Evolutionary conservation across 2,888 invertebrate genomes (phyloP).

Genomic region (Platynereis dumerilii): DNA sequence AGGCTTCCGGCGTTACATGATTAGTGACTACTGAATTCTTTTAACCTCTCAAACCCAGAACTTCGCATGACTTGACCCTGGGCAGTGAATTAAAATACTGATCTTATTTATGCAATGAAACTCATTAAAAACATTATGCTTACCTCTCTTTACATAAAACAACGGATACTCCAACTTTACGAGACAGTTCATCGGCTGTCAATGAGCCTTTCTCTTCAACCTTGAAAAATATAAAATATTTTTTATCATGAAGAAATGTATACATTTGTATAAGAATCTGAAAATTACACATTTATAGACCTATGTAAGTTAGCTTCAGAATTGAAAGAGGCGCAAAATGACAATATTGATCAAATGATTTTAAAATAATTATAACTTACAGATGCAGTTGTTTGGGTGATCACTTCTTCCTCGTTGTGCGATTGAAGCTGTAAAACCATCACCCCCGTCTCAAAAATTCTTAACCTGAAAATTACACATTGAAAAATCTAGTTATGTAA

Average conservation of each 20-base stretch:
- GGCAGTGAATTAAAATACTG: no score
- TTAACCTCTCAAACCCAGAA: no score
- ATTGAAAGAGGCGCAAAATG: no score
- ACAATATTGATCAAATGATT: no score
- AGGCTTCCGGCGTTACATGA: no score
- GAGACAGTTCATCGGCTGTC: conserved; percentile 87
- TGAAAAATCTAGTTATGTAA: background rate
- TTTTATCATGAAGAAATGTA: background rate
- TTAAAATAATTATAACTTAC: conserved; percentile 44
- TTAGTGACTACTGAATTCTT: no score
- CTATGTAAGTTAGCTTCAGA: background rate
- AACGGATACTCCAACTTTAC: conserved; percentile 82
- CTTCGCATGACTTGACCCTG: no score
- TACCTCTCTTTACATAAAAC: conserved; percentile 84
- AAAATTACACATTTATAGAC: background rate
- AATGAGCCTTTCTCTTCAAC: conserved; percentile 71
- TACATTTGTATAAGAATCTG: background rate
- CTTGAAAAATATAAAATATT: conserved; percentile 48
- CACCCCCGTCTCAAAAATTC: conserved; percentile 90
- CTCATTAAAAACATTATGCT: conserved; percentile 8
- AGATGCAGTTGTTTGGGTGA: conserved; percentile 58
- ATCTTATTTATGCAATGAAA: background rate
- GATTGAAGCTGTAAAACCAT: conserved; percentile 86
- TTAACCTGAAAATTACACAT: conserved; percentile 66
- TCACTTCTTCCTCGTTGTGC: conserved; percentile 65